A percentile compares a stretch with the other conserved stretches of the same genome.
Conservation (phyloP, 1,140 invertebrate genomes). For the Lepidostoma basale region DNA sequence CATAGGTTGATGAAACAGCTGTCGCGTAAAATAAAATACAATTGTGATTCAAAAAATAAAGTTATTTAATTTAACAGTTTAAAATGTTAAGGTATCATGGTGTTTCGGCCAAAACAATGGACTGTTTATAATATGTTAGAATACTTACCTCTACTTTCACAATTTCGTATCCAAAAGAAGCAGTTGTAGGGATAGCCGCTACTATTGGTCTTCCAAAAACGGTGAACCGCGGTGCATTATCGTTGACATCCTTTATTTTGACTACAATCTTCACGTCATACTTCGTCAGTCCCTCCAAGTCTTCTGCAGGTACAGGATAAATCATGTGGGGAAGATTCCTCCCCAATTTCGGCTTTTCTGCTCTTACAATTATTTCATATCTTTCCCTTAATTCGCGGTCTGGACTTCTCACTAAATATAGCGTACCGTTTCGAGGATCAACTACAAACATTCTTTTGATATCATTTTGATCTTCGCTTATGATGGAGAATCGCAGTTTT, state of each 20-base stretch:
- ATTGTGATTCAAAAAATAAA: too few relatives aligned
- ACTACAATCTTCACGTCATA: constrained; percentile 71
- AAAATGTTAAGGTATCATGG: too few relatives aligned
- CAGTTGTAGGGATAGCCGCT: constrained; percentile 77
- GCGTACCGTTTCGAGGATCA: constrained; percentile 72
- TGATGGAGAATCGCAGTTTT: constrained; percentile 65
- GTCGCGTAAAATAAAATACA: too few relatives aligned
- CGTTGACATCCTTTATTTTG: constrained; percentile 79
- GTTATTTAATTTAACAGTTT: too few relatives aligned
- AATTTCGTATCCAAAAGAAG: constrained; percentile 80
- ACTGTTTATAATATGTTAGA: too few relatives aligned
- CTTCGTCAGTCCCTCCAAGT: constrained; percentile 68
- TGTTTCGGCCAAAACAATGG: too few relatives aligned
- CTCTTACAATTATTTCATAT: constrained; percentile 72
- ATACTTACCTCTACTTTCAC: constrained; percentile 67
- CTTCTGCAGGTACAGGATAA: constrained; percentile 73
- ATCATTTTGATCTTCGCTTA: constrained; percentile 63
- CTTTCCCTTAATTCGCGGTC: constrained; percentile 70
- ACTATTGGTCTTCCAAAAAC: constrained; percentile 74
- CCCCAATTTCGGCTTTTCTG: constrained; percentile 68
- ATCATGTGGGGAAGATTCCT: constrained; percentile 72
- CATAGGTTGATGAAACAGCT: too few relatives aligned
- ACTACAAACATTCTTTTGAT: constrained; percentile 68
- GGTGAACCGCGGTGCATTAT: constrained; percentile 78
- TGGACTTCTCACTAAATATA: constrained; percentile 71